Conservation (phyloP, 2,113 vertebrate species). For the Tinamus guttatus region DNA sequence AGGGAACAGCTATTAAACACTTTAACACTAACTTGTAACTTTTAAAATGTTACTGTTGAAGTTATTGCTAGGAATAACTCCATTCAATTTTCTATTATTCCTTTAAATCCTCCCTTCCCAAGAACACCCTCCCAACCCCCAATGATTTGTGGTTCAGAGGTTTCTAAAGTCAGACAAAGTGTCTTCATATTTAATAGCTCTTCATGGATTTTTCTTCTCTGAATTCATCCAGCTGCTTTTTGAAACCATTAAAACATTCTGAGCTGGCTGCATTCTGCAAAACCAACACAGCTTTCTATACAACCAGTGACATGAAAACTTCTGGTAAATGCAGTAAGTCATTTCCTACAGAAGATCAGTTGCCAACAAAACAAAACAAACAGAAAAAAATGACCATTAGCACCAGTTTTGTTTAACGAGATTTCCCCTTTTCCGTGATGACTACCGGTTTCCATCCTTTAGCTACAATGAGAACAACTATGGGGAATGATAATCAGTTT, state of each 20-base stretch:
- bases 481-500: neutral
- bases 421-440: neutral
- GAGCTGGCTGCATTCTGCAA: neutral
- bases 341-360: neutral
- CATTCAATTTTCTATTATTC: neutral
- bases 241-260: neutral
- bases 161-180: constrained; percentile 15
- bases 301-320: neutral
- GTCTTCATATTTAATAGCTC: constrained; percentile 13
- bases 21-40: neutral
- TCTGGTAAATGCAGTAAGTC: neutral
- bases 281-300: neutral
- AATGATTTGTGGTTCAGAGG: neutral
- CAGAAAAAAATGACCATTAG: neutral
- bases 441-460: neutral
- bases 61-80: neutral
- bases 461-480: neutral
- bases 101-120: neutral
- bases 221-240: neutral
- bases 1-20: accelerated
- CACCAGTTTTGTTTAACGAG: neutral
- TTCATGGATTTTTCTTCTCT: constrained; percentile 11
- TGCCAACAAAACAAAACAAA: neutral
- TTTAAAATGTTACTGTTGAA: neutral
- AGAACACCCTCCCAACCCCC: neutral